phyloP scores from a whole-genome alignment of 1,140 invertebrate species.

The Proctacanthus coquilletti region DNA sequence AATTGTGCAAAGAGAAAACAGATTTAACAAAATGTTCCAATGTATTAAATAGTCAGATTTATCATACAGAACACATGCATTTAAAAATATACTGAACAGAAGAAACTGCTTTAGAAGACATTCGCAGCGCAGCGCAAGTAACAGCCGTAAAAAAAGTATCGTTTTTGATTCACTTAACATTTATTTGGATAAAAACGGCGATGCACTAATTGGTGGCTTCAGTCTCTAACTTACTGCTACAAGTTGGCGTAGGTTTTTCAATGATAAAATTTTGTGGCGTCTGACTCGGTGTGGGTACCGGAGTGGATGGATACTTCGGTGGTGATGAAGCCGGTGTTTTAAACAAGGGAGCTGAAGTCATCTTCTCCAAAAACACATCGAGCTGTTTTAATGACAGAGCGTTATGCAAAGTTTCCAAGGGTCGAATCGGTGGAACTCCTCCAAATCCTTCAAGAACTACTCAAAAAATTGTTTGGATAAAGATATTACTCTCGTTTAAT shows the following conservation, averaged over 20 bases:
- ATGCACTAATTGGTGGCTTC: too few species aligned
- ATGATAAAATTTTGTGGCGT: constrained; percentile 16
- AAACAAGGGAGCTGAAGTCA: constrained; percentile 53
- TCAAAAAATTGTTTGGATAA: not conserved
- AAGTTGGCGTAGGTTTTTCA: constrained; percentile 23
- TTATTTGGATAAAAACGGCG: too few species aligned
- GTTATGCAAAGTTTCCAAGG: constrained; percentile 91
- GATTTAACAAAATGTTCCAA: not conserved
- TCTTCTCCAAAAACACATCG: constrained; percentile 71
- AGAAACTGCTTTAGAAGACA: too few species aligned
- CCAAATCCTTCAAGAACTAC: constrained; percentile 44
- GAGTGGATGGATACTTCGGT: constrained; percentile 42
- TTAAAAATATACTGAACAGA: too few species aligned
- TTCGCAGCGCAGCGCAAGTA: too few species aligned
- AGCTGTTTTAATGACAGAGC: constrained; percentile 80
- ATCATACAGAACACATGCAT: too few species aligned
- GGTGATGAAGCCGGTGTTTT: constrained; percentile 55
- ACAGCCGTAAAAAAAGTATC: too few species aligned
- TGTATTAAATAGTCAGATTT: constrained; percentile 3
- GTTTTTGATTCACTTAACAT: too few species aligned
- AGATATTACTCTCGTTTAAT: too few species aligned
- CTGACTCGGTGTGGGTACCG: constrained; percentile 29
- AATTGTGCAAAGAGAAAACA: not conserved
- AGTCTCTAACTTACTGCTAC: too few species aligned
- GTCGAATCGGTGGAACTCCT: constrained; percentile 82